Percentiles rank a stretch among this genome's conserved stretches.
Conservation (phyloP, 2,797 vertebrate species). For the Ataeniobius toweri region DNA sequence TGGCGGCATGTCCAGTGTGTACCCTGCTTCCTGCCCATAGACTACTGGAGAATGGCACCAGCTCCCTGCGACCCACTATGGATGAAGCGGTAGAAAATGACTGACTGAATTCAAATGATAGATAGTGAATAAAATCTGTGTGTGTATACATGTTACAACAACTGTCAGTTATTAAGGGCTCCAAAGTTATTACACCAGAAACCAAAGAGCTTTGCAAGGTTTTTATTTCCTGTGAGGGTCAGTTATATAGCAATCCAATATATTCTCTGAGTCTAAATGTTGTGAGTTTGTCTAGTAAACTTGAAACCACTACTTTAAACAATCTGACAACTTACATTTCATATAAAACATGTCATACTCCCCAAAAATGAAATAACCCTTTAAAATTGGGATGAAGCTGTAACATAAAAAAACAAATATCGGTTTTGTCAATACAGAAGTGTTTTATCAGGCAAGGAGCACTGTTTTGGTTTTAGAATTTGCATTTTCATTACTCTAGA, state of each 20-base stretch:
- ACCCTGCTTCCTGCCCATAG: too few species aligned
- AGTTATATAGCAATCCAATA: neutral
- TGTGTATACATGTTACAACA: neutral
- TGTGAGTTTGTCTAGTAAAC: conserved; percentile 6
- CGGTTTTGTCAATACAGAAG: conserved; percentile 7
- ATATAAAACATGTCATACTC: conserved; percentile 1
- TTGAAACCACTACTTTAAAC: neutral
- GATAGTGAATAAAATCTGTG: neutral
- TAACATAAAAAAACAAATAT: conserved; percentile 8
- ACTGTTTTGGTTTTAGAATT: conserved; percentile 15
- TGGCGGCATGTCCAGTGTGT: too few species aligned
- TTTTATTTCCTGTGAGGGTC: conserved; percentile 5
- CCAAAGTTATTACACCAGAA: neutral
- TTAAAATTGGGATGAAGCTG: conserved; percentile 14
- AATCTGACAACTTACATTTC: neutral
- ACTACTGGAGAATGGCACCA: too few species aligned
- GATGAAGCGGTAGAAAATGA: too few species aligned
- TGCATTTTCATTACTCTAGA: conserved; percentile 17
- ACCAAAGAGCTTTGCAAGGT: neutral
- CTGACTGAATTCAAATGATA: neutral
- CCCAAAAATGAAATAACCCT: neutral
- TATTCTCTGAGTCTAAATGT: neutral
- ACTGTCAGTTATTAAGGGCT: neutral
- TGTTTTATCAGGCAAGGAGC: neutral
- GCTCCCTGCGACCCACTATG: too few species aligned